Evolutionary conservation across 2,797 vertebrate genomes (phyloP), one percentile per base, ranked within the genome.

Genomic region (Lophura swinhoii): DNA sequence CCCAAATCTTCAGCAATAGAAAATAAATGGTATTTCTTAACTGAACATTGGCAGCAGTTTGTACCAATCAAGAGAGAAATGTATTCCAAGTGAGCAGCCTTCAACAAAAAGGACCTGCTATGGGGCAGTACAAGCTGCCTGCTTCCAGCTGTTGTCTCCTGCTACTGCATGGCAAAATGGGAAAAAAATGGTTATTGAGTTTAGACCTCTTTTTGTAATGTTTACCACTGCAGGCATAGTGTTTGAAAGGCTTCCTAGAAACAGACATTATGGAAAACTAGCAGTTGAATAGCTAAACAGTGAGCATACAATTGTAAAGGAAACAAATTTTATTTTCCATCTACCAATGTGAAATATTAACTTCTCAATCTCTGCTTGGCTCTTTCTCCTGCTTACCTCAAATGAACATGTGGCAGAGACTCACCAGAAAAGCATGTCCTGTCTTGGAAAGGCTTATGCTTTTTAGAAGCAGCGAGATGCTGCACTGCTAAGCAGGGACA

Each of bases 61-160:
- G 14, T 60, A 44, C n/a, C n/a, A 28, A 29, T 10, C 3, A 48
- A 24, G 55, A 58, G 43, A 51, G 51, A 60, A 29, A 14, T 5
- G 28, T 1, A 1, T 22, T 21, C 68, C 0, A 0, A 39, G 63
- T 8, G 51, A 56, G 26, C 10, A 49, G 29, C 35, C 24, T n/a
- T 51, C 24, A 51, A 17, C 5, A 41, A 22, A 46, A 72, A 64
- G 28, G 51, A 16, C 31, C 44, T 69, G 33, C 48, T 21, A 2
- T 4, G 43, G 7, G 20, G 35, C 76, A 76, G 12, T 21, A 59
- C 24, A 41, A 51, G 15, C 7, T 29, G 29, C 31, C 63, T 41
- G 39, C n/a, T 35, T 41, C 26, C 0, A 0, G 2, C 16, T 77
- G 8, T 24, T 4, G 12, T 6, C 10, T 64, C 49, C n/a, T 55